Evolutionary conservation across 2,797 vertebrate genomes (phyloP), one percentile per base, ranked within the genome.

Genomic region (Amblyopsis hoosieri): DNA sequence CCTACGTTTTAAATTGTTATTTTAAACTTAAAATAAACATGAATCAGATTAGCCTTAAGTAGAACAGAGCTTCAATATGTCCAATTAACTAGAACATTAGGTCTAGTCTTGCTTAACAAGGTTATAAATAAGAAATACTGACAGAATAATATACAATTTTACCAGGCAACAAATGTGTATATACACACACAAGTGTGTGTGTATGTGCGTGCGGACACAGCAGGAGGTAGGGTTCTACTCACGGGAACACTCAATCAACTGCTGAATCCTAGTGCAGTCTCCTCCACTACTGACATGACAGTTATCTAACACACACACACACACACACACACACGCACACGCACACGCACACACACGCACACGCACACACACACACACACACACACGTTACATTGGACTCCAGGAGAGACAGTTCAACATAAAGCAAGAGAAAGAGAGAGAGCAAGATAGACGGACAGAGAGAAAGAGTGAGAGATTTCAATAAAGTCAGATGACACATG

Each of bases 211-310:
- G n/a, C 62, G 47, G 46, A 66, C 56, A 72, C 65, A 65, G 67
- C 76, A 91, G 91, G 86, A 89, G 88, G 85, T 33, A 54, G 29
- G 58, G 47, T 45, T 91, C 93, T 97, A 98, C 96, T 98, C 95
- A 98, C 96, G 94, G 92, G 94, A 94, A 94, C 95, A 96, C 77
- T 95, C 93, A 94, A 97, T 95, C 92, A 97, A 95, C 76, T 98
- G 96, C 91, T 96, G 95, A 89, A 96, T 95, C 95, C 95, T 93
- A 94, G 95, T 95, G 80, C 95, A 93, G 92, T 96, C 94, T 93
- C 94, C 96, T 92, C 93, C 95, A 89, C 95, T 97, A 95, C 96
- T 95, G 94, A 96, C 94, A 90, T 96, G 94, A 95, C 95, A 97
- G 93, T 95, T 94, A 91, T 98, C 96, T 97, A 94, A 94, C 87